phyloP scores from a whole-genome alignment of 2,888 invertebrate genomes.

The Latrodectus hesperus region DNA sequence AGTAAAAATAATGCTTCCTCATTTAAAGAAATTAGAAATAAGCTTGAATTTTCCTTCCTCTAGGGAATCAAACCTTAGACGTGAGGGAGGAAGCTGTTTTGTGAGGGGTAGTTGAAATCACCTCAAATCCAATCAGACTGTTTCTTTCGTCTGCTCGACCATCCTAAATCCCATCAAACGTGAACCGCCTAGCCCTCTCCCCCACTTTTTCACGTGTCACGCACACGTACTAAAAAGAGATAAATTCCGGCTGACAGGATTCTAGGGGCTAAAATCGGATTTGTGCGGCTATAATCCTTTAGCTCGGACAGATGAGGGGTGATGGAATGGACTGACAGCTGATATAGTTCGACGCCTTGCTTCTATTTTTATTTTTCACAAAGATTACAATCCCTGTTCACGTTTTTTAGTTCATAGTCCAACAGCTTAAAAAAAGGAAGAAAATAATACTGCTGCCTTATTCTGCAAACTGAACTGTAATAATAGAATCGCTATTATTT shows the following conservation, averaged over 20 bases:
- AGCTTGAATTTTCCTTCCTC: neutral
- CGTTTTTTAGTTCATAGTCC: too few relatives aligned
- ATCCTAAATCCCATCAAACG: slow-evolving; percentile 48
- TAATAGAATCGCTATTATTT: too few relatives aligned
- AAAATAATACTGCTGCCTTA: too few relatives aligned
- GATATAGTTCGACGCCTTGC: neutral
- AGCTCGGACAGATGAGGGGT: neutral
- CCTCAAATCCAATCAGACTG: slow-evolving; percentile 50
- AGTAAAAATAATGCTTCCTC: neutral
- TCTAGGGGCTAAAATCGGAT: neutral
- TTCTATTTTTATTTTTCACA: too few relatives aligned
- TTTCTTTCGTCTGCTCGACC: slow-evolving; percentile 8
- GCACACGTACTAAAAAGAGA: slow-evolving; percentile 25
- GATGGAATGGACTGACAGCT: slow-evolving; percentile 25
- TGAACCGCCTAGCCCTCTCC: slow-evolving; percentile 2
- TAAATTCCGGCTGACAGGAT: neutral
- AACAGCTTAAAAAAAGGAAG: too few relatives aligned
- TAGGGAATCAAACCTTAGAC: slow-evolving; percentile 10
- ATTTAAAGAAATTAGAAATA: neutral
- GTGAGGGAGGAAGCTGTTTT: slow-evolving; percentile 8
- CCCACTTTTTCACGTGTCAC: slow-evolving; percentile 16
- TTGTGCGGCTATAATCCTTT: neutral
- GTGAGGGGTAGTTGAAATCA: neutral
- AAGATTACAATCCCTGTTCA: too few relatives aligned
- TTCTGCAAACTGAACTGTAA: too few relatives aligned